Percentiles rank a stretch among this genome's conserved stretches.
Conservation (phyloP, 2,113 vertebrate species). For the Mixornis gularis region DNA sequence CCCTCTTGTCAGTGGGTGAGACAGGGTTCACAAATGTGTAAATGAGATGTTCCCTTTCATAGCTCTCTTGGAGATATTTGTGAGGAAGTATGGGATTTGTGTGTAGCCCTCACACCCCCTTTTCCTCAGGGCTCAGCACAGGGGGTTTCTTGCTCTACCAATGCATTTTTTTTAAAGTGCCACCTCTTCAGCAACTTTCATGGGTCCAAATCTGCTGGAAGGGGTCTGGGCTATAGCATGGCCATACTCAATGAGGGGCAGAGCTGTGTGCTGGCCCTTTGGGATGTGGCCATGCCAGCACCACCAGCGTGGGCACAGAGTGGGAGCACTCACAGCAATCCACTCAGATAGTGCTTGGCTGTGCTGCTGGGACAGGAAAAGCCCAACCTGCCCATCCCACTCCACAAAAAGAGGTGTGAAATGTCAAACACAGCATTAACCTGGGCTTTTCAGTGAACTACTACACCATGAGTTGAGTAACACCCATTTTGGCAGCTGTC, state of each 20-base stretch:
- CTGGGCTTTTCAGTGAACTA: neutral
- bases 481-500: neutral
- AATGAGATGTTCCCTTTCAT: neutral
- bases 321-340: no score
- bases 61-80: neutral
- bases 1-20: neutral
- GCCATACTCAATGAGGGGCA: neutral
- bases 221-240: rapidly evolving
- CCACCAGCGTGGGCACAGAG: no score
- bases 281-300: neutral
- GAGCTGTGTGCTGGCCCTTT: neutral
- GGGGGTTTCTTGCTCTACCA: neutral
- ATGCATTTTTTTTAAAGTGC: neutral
- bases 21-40: neutral
- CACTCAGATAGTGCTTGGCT: no score
- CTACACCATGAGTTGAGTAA: neutral
- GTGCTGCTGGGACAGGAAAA: no score
- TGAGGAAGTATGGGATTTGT: neutral
- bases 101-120: rapidly evolving
- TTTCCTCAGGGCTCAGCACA: neutral
- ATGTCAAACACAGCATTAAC: neutral
- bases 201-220: neutral
- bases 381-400: no score
- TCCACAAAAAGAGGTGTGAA: neutral
- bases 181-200: neutral